Conservation (phyloP, 2,888 invertebrate species). For the Argyresthia goedartella region DNA sequence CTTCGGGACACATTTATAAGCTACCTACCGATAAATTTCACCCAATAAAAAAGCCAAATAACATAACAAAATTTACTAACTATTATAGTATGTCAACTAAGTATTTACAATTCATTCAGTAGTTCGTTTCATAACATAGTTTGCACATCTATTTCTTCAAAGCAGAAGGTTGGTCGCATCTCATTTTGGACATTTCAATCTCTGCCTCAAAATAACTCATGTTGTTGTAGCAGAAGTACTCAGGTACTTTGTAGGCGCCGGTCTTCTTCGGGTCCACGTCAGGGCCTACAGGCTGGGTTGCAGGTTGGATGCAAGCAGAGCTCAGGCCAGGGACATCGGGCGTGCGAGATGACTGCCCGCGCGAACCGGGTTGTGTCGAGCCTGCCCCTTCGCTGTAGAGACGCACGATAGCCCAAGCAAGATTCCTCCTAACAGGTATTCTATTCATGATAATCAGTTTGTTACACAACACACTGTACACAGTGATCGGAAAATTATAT, state of each 20-base stretch:
- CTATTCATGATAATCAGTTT: neutral
- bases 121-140: neutral
- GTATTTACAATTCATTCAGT: too few relatives aligned
- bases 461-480: too few relatives aligned
- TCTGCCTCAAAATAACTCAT: conserved; percentile 87
- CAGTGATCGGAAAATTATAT: too few relatives aligned
- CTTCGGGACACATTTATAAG: too few relatives aligned
- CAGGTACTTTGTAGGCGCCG: conserved; percentile 86
- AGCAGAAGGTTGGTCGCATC: conserved; percentile 82
- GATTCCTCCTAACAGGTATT: neutral
- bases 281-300: conserved; percentile 75
- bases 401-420: neutral
- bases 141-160: neutral
- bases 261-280: conserved; percentile 75
- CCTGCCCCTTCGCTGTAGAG: neutral
- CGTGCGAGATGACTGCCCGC: conserved; percentile 5
- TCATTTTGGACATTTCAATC: conserved; percentile 84
- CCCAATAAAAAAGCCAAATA: too few relatives aligned
- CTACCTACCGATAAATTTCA: too few relatives aligned
- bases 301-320: conserved; percentile 65
- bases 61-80: too few relatives aligned
- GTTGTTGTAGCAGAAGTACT: conserved; percentile 86
- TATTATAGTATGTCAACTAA: too few relatives aligned
- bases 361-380: neutral
- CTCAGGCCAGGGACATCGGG: conserved; percentile 76